Evolutionary conservation across 2,797 vertebrate species (phyloP), one percentile per base, ranked within the genome.

Genomic region (Podarcis siculus): DNA sequence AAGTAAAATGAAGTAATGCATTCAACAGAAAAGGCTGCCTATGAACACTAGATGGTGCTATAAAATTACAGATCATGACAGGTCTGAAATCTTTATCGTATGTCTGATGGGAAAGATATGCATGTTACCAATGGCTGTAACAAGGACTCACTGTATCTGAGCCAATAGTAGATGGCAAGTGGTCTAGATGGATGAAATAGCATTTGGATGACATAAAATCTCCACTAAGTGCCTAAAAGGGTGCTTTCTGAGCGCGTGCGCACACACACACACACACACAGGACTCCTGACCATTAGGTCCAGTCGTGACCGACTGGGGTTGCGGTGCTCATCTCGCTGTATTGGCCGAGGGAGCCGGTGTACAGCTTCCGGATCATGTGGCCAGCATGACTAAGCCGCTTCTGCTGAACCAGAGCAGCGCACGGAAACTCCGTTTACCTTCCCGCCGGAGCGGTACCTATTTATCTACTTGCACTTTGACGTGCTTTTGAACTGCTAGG

Each of bases 21-120:
- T 58, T 85, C 55, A 27, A n/a, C 6, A 37, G 10, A 72, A 69
- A 83, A 84, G 42, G 4, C 13, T 1, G 88, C 77, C 85, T 86
- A 55, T 55, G 67, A 77, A 76, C 95, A 78, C 91, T 85, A 95
- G 95, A 75, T 92, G 95, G 95, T 21, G 67, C 39, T 17, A 72
- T 72, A 12, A 25, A 69, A 32, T 77, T 55, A 83, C 45, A 86
- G 81, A 92, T 78, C 58, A 45, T 80, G 37, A 13, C 30, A 82
- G n/a, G 5, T 58, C n/a, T 71, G 42, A 69, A 35, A 82, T 25
- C n/a, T 37, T 2, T 64, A 37, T 32, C 13, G 64, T 25, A 37
- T 2, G 19, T 19, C 64, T 32, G 37, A 39, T 71, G 64, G 66
- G 27, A 23, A 8, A 45, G 55, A 72, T 21, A 1, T 72, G 39